A percentile compares a stretch with the other conserved stretches of the same genome.
Conservation (phyloP, 2,113 vertebrate genomes). For the Etia nguti region DNA sequence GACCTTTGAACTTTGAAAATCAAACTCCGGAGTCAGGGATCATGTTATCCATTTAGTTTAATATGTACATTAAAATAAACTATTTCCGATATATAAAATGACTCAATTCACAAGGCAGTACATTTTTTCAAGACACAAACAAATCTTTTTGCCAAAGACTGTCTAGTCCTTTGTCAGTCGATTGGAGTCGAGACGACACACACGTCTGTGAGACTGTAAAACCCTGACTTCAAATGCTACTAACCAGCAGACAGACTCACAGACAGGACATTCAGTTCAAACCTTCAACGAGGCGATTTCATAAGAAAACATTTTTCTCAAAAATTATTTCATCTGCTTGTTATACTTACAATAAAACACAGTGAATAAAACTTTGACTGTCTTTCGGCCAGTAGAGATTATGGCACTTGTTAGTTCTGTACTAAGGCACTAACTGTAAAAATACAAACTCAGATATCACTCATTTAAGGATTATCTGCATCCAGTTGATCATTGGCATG, state of each 20-base stretch:
- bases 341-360: slow-evolving; percentile 39
- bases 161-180: slow-evolving; percentile 81
- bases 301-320: slow-evolving; percentile 81
- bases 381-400: slow-evolving; percentile 38
- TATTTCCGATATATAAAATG: slow-evolving; percentile 79
- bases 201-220: slow-evolving; percentile 65
- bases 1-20: neutral
- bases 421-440: slow-evolving; percentile 60
- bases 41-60: slow-evolving; percentile 70
- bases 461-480: slow-evolving; percentile 44
- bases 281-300: slow-evolving; percentile 73
- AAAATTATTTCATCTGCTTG: slow-evolving; percentile 68
- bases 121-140: slow-evolving; percentile 67
- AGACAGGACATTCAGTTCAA: slow-evolving; percentile 47
- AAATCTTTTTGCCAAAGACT: slow-evolving; percentile 76
- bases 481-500: slow-evolving; percentile 60
- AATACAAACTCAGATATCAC: slow-evolving; percentile 15
- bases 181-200: slow-evolving; percentile 73
- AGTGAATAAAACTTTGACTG: slow-evolving; percentile 33
- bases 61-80: slow-evolving; percentile 84
- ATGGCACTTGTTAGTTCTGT: slow-evolving; percentile 58
- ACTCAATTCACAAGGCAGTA: slow-evolving; percentile 80
- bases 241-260: neutral
- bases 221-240: slow-evolving; percentile 70
- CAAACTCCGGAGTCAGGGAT: slow-evolving; percentile 23